Evolutionary conservation across 1,140 invertebrate species (phyloP).

Genomic region (Armadillidium nasatum): DNA sequence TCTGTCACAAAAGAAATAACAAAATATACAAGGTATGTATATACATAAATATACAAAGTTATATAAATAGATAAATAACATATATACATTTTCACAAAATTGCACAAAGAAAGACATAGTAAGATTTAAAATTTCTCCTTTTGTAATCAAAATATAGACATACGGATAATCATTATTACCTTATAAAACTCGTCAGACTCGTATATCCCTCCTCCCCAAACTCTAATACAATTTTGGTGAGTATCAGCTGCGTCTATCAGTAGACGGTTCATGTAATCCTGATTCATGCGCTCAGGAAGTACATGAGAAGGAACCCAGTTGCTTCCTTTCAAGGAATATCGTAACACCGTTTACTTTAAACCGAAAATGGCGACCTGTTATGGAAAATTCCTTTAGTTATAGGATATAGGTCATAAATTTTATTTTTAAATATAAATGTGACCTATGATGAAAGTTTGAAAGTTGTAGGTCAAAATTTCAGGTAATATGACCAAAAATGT

Average conservation of each 20-base stretch:
- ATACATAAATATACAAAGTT: neutral
- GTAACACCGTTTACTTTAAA: conserved; percentile 80
- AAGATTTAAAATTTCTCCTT: no score
- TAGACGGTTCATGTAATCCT: conserved; percentile 54
- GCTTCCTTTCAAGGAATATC: conserved; percentile 93
- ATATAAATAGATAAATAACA: no score
- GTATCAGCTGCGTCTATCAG: conserved; percentile 67
- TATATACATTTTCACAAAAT: no score
- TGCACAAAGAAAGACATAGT: no score
- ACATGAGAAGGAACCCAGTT: conserved; percentile 92
- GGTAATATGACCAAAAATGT: no score
- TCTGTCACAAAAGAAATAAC: conserved; percentile 38
- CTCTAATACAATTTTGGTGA: conserved; percentile 88
- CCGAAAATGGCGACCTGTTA: conserved; percentile 39
- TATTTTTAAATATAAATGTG: no score
- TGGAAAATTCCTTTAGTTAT: no score
- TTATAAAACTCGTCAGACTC: conserved; percentile 89
- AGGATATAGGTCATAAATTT: no score
- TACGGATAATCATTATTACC: conserved; percentile 47
- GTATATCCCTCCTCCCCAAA: conserved; percentile 97
- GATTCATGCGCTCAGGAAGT: conserved; percentile 68
- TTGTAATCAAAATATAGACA: no score
- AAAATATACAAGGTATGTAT: neutral
- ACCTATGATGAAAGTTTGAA: no score
- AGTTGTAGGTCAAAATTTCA: no score